These are phyloP conservation scores for Stegophylla sp. DNA, from an alignment of 2,888 invertebrate species.

Conservation along the genomic window DNA sequence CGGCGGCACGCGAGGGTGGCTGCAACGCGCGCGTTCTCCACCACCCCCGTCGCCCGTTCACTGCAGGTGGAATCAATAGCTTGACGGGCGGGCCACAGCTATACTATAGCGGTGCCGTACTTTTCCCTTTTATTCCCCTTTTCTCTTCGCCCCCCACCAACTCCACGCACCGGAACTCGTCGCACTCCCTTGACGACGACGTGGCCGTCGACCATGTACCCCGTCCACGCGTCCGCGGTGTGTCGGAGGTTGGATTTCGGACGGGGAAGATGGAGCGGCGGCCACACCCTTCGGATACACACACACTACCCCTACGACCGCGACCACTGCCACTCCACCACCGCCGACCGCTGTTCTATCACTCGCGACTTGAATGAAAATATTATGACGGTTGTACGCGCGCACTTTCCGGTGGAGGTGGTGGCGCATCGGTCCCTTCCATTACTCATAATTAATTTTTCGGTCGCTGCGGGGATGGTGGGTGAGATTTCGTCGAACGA, in stretches of 20 bases:
- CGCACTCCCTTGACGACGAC: too few relatives aligned
- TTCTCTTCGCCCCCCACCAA: neutral
- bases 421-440: slow-evolving; percentile 25
- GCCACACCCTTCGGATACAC: slow-evolving; percentile 50
- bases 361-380: slow-evolving; percentile 47
- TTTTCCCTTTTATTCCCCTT: slow-evolving; percentile 1
- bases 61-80: slow-evolving; percentile 55
- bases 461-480: neutral
- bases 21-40: slow-evolving; percentile 20
- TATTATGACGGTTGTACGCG: slow-evolving; percentile 28
- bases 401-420: neutral
- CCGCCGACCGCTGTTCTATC: neutral
- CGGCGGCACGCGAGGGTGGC: slow-evolving; percentile 4
- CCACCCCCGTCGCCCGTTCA: neutral
- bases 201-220: neutral
- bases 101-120: neutral
- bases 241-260: too few relatives aligned
- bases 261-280: neutral
- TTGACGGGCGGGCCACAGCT: neutral
- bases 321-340: neutral
- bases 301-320: neutral
- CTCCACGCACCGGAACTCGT: neutral
- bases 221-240: neutral
- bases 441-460: slow-evolving; percentile 57
- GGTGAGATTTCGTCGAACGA: slow-evolving; percentile 20